Percentiles rank a stretch among this genome's conserved stretches.
Conservation (phyloP, 2,797 vertebrate species). For the Diglossa cyanea region DNA sequence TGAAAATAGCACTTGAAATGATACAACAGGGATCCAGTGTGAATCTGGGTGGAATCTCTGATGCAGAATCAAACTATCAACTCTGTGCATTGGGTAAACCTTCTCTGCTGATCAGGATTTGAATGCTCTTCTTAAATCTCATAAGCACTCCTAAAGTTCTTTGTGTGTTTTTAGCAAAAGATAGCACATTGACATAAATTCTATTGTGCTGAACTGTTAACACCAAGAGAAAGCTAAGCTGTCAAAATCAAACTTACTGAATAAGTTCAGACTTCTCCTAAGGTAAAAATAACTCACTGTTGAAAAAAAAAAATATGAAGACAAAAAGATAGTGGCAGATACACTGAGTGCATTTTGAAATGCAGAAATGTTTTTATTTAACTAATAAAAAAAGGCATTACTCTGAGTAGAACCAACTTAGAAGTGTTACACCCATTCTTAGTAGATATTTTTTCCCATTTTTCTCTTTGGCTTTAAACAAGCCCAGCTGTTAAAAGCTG, state of each 20-base stretch:
- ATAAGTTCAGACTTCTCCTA: not conserved
- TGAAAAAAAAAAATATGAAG: not conserved
- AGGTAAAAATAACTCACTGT: not conserved
- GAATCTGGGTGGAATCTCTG: not conserved
- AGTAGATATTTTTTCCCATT: not conserved
- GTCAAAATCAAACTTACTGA: not conserved
- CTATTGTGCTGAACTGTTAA: not conserved
- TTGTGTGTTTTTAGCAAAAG: not conserved
- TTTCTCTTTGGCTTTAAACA: not conserved
- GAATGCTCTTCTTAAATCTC: not conserved
- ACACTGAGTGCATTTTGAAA: not conserved
- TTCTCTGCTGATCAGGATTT: not conserved
- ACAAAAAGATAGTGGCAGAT: not conserved
- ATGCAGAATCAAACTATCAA: not conserved
- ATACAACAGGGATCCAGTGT: not conserved
- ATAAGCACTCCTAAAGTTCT: not conserved
- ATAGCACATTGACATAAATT: not conserved
- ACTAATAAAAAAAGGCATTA: not conserved
- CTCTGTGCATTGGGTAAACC: not conserved
- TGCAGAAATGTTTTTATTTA: not conserved
- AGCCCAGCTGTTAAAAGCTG: not conserved
- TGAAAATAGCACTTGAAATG: slow-evolving; percentile 5
- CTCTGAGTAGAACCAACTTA: not conserved
- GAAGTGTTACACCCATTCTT: not conserved
- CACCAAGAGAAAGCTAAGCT: not conserved